phyloP scores from a whole-genome alignment of 2,113 vertebrate genomes.

The Tricholaema leucomelas region DNA sequence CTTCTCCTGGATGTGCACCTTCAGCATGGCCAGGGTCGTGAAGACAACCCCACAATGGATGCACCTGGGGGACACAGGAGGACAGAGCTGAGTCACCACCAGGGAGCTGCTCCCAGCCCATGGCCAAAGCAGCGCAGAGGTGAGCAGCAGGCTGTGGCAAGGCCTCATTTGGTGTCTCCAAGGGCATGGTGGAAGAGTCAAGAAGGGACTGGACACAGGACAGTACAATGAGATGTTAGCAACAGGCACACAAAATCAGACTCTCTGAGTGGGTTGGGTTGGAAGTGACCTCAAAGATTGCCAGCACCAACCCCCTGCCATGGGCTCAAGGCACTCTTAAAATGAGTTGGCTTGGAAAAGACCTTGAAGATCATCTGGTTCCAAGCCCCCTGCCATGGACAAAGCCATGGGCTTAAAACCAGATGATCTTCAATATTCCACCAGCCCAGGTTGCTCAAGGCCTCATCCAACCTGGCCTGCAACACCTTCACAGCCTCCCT shows the following conservation, averaged over 20 bases:
- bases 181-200: accelerated
- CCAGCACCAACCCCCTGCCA: too few relatives aligned
- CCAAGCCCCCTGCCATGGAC: too few relatives aligned
- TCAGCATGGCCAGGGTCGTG: conserved; percentile 86
- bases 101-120: background rate
- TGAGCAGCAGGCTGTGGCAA: accelerated
- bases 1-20: conserved; percentile 90
- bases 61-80: conserved; percentile 77
- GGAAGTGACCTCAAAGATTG: too few relatives aligned
- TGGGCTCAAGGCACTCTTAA: too few relatives aligned
- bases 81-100: background rate
- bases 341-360: too few relatives aligned
- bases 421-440: too few relatives aligned
- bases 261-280: too few relatives aligned
- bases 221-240: background rate
- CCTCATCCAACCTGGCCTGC: too few relatives aligned
- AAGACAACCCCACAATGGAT: conserved; percentile 93
- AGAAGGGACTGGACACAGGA: background rate
- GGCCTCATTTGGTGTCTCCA: background rate
- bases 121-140: accelerated
- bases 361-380: too few relatives aligned
- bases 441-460: too few relatives aligned
- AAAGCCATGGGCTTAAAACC: too few relatives aligned
- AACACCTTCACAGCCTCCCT: too few relatives aligned
- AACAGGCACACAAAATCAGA: background rate